Conservation (phyloP, 1,140 invertebrate genomes). For the Apolygus lucorum region DNA sequence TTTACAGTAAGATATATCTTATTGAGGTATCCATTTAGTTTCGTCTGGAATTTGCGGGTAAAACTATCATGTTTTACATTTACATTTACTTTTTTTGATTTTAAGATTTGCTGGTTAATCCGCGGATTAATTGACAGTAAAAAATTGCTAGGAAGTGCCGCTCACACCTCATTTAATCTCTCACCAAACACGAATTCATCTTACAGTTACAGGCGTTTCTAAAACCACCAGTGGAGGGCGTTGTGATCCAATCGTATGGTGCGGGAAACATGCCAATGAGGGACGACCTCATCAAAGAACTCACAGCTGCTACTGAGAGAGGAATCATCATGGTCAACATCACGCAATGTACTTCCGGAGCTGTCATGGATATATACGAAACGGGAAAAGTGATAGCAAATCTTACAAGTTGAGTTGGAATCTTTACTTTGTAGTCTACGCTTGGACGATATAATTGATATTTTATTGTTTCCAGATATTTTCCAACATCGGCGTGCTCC, state of each 20-base stretch:
- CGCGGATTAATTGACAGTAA: too few relatives aligned
- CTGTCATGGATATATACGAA: constrained; percentile 68
- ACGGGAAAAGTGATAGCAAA: constrained; percentile 75
- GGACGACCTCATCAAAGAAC: constrained; percentile 66
- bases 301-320: constrained; percentile 60
- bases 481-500: constrained; percentile 62
- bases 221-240: constrained; percentile 72
- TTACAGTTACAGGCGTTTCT: constrained; percentile 63
- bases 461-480: constrained; percentile 41
- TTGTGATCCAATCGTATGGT: constrained; percentile 88
- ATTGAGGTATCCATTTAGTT: too few relatives aligned
- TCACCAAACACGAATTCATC: too few relatives aligned
- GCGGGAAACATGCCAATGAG: constrained; percentile 79
- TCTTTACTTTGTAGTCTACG: background rate
- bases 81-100: too few relatives aligned
- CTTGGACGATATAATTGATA: background rate
- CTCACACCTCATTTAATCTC: too few relatives aligned
- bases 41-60: too few relatives aligned
- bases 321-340: constrained; percentile 89
- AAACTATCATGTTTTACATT: too few relatives aligned
- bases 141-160: too few relatives aligned
- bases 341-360: constrained; percentile 76
- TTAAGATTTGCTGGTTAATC: too few relatives aligned
- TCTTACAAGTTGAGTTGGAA: too few relatives aligned
- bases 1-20: too few relatives aligned